Base-by-base conservation (phyloP, 1,140 invertebrate genomes). In the Zaprionus gabonicus region DNA sequence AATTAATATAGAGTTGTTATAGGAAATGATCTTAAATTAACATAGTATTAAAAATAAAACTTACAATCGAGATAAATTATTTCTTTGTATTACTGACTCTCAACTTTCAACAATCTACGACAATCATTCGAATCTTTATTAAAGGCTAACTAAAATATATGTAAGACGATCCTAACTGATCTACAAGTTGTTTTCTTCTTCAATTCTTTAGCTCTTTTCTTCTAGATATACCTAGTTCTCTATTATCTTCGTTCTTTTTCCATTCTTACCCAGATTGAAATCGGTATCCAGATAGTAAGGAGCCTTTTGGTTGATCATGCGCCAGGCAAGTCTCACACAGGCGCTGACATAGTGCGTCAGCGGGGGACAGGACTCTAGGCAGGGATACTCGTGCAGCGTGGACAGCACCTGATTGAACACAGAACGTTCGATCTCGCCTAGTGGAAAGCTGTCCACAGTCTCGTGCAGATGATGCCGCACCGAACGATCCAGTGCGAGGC, bases 381-480 rank as follows among this genome's bases (percentile, higher is more conserved):
- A 95, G 59, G 94, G 94, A 76, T 95, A 95, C 88, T 95, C 95
- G 66, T 95, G 94, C 0, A 95, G 92, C 0, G 95, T 95, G 41
- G 92, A 93, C 31, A 94, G 77, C 55, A 95, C 94, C 93, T 95
- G 94, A 78, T 94, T 94, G 34, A 94, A 93, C 12, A 95, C 94
- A 36, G 95, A 95, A n/a, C 94, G 93, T 79, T 95, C 95, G 1
- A 95, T 94, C 53, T 95, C 95, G 10, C 93, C 94, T 25, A 95
- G 91, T 1, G 95, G 95, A 91, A 94, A 95, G 20, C 83, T 93
- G 12, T 95, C 94, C 0, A 93, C 93, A 0, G 94, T 94, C 41
- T 93, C 88, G 3, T 94, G 91, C 34, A 95, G 78, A 73, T 94
- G 93, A 64, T 93, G 81, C 38, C 92, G 93, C 7, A 94, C 94